Base-by-base conservation (phyloP, 2,113 vertebrate genomes). In the Gadus chalcogrammus region DNA sequence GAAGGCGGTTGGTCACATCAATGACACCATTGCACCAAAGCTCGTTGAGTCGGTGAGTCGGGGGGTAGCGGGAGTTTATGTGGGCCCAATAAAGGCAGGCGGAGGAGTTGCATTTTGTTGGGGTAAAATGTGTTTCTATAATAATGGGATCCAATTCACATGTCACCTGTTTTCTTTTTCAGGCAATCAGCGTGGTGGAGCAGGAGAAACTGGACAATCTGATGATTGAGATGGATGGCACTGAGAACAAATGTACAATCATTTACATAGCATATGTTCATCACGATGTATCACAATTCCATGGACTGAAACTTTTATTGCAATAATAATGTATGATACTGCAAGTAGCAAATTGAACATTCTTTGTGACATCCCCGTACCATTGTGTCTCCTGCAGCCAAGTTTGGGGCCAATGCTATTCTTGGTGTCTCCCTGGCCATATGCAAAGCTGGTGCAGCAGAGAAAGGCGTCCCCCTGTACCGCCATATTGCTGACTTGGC, bases 401-500 rank as follows among this genome's bases (percentile, higher is more conserved):
- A 96, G 83, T 97, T 96, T 77, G 95, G 95, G 0, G 95, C 95
- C 84, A 97, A 97, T 9, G 92, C 94, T 64, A 96, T 97, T 88
- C 92, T 97, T 70, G 95, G 95, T 71, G 93, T 97, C 42, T 96
- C 95, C 0, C 84, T 97, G 90, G 95, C 95, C 0, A 89, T 95
- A 76, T 97, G 95, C 87, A 97, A 97, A 90, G 95, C 95, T 0
- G 95, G 95, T 24, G 95, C 95, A 11, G 91, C 93, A 0, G 94
- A 97, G 88, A 94, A 92, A 78, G 94, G 93, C 2, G 86, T 96
- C 72, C 95, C 95, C 11, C 83, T 97, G 16, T 97, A 97, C 74
- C 93, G 95, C 56, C 95, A 97, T 84, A 96, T 97, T 5, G 95
- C 95, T 77, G 94, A 97, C 81, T 88, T 97, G 80, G 95, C 95